phyloP scores from a whole-genome alignment of 2,113 vertebrate species.

The Chascanopsetta lugubris region DNA sequence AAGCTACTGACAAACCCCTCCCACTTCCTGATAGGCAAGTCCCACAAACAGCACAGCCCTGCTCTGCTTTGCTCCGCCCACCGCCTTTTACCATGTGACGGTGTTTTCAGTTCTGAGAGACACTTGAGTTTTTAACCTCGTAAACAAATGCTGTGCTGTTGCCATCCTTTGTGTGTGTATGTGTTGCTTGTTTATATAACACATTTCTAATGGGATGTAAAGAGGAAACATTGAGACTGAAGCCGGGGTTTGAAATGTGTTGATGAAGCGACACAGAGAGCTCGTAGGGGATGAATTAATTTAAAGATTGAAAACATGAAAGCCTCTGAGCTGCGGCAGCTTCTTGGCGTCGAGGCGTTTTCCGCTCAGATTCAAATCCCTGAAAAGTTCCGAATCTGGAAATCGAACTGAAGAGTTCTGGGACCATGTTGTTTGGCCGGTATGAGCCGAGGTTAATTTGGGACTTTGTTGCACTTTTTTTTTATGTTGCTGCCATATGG shows the following conservation, averaged over 20 bases:
- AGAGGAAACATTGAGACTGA: not conserved
- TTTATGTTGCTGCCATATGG: slow-evolving; percentile 49
- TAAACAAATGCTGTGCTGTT: not conserved
- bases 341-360: no score
- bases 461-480: slow-evolving; percentile 39
- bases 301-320: no score
- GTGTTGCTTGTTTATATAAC: not conserved
- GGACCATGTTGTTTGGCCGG: not conserved
- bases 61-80: slow-evolving; percentile 21
- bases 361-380: no score
- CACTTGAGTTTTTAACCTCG: no score
- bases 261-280: no score
- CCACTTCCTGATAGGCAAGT: slow-evolving; percentile 14
- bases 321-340: no score
- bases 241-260: no score
- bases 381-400: no score
- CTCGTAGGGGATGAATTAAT: no score
- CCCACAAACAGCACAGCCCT: not conserved
- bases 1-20: slow-evolving; percentile 9
- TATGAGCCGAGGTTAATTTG: not conserved
- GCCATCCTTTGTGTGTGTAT: not conserved
- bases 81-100: no score
- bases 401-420: not conserved
- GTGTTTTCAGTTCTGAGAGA: no score
- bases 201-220: not conserved